These are phyloP conservation scores for Synergus laeviventris DNA, from an alignment of 2,888 invertebrate species.

Conservation along the genomic window DNA sequence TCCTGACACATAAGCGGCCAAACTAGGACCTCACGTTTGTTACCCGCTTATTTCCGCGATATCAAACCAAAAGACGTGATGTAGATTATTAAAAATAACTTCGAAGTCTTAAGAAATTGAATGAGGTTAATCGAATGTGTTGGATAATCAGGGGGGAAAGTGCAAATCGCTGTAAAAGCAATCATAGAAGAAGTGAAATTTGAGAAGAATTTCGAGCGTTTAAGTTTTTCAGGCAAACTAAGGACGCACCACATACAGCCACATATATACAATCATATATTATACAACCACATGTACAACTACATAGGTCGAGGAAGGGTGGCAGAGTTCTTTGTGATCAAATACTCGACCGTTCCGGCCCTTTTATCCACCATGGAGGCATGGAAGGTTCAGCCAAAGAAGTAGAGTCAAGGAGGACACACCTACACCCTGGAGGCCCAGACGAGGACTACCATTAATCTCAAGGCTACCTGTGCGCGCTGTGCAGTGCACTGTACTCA, in stretches of 20 bases:
- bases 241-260: neutral
- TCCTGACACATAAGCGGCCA: neutral
- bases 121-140: neutral
- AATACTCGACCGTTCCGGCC: neutral
- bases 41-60: neutral
- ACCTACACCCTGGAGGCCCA: conserved; percentile 65
- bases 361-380: neutral
- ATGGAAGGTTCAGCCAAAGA: neutral
- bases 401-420: conserved; percentile 54
- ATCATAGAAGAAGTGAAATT: neutral
- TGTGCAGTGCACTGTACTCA: conserved; percentile 33
- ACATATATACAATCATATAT: neutral
- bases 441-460: conserved; percentile 65
- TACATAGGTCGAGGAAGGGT: neutral
- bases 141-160: neutral
- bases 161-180: neutral
- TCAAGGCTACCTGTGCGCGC: conserved; percentile 56
- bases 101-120: neutral
- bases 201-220: neutral
- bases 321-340: neutral
- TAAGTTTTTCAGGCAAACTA: neutral
- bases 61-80: no score
- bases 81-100: neutral
- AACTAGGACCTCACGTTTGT: neutral
- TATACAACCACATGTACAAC: neutral